Evolutionary conservation across 2,888 invertebrate genomes (phyloP).

Genomic region (Suillia variegata): DNA sequence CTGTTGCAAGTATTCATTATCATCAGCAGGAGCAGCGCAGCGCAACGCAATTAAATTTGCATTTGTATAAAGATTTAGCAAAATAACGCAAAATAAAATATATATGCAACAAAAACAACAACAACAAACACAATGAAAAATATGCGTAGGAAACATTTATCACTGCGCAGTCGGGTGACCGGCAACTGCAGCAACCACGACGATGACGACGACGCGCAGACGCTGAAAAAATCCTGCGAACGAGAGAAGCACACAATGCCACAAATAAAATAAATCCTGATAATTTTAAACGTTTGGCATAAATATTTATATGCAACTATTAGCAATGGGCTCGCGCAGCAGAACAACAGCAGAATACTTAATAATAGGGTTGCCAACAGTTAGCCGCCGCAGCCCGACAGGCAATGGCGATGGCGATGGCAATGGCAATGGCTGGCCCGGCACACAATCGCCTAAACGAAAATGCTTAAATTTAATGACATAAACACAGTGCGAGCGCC

Average conservation of each 20-base stretch:
- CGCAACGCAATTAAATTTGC: conserved; percentile 60
- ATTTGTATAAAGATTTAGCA: conserved; percentile 60
- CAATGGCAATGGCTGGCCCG: too few species aligned
- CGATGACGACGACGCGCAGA: background rate
- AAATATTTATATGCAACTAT: conserved; percentile 36
- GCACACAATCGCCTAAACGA: conserved; percentile 54
- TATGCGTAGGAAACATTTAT: conserved; percentile 59
- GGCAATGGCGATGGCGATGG: too few species aligned
- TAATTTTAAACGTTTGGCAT: conserved; percentile 50
- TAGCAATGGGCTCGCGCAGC: conserved; percentile 6
- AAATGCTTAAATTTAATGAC: conserved; percentile 60
- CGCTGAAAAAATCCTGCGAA: background rate
- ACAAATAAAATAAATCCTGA: conserved; percentile 57
- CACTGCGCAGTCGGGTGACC: too few species aligned
- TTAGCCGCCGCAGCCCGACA: too few species aligned
- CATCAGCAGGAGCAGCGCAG: conserved; percentile 29
- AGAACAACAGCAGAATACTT: conserved; percentile 30
- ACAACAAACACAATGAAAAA: conserved; percentile 15
- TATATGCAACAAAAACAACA: conserved; percentile 20
- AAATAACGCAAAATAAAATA: too few species aligned
- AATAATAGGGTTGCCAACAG: conserved; percentile 54
- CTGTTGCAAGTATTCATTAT: conserved; percentile 54
- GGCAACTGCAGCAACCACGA: conserved; percentile 32
- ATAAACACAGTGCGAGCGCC: conserved; percentile 43
- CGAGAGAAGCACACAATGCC: conserved; percentile 9